Evolutionary conservation across 1,140 invertebrate species (phyloP), one percentile per base, ranked within the genome.

Genomic region (Tetramorium simillimum): DNA sequence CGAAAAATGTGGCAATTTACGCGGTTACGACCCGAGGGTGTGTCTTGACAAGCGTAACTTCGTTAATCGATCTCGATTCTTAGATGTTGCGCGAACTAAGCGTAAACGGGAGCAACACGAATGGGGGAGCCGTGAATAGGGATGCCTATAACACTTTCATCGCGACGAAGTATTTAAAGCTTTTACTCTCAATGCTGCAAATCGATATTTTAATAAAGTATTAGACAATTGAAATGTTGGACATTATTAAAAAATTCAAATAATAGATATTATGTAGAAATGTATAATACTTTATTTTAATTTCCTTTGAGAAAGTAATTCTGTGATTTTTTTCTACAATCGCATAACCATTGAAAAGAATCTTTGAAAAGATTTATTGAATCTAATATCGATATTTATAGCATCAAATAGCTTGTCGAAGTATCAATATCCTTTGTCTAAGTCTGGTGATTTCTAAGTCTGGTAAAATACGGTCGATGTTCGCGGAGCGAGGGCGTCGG

Each of bases 401-500:
- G 7, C 56, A 53, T 51, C 4, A 43, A n/a, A 67, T 28, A 70
- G 56, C 37, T 10, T 53, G 51, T 43, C 21, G 3, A 69, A 43
- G 40, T 46, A 49, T 73, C 40, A 40, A 73, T 43, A 81, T 18
- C 12, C 18, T 46, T 33, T 16, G 37, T 70, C 12, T 67, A 33
- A 46, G 24, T 69, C 40, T 49, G 65, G n/a, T n/a, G 16, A 58
- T 58, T 37, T 62, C 16, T 33, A 62, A 65, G 63, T 62, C 58
- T 86, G 76, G 70, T 40, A 58, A 58, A 24, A 37, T 62, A 89
- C 85, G 85, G 88, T 90, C 80, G 88, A 90, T 87, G 82, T 84
- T 76, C 85, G 58, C 10, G 40, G 18, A 37, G 75, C 72, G 70
- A 86, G 88, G 89, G 86, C 89, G 89, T 90, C 88, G 89, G 88